Conservation (phyloP, 2,113 vertebrate genomes). For the Cebidichthys violaceus region DNA sequence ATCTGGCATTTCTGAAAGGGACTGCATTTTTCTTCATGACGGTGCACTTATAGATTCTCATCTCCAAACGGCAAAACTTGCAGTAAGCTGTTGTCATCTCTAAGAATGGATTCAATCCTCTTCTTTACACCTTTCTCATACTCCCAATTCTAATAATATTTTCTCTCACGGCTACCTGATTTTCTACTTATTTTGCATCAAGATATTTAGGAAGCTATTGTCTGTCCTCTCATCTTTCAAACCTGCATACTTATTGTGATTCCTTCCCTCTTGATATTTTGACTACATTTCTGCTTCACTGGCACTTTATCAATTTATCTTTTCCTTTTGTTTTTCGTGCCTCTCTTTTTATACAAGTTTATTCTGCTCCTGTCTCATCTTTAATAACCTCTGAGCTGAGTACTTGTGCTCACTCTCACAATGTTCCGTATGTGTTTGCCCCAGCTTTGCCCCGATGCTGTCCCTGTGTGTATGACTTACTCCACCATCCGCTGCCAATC, state of each 20-base stretch:
- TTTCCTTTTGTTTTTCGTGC: constrained; percentile 29
- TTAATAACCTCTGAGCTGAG: constrained; percentile 26
- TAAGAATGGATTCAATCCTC: constrained; percentile 7
- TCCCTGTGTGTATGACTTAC: background rate
- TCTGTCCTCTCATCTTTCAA: constrained; percentile 15
- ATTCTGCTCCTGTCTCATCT: constrained; percentile 7
- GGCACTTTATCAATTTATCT: background rate
- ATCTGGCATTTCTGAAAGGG: constrained; percentile 6
- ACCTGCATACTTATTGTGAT: background rate
- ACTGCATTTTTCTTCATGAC: background rate
- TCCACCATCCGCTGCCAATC: background rate
- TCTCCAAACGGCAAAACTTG: background rate
- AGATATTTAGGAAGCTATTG: constrained; percentile 19
- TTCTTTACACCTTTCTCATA: constrained; percentile 4
- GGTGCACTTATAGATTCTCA: constrained; percentile 18
- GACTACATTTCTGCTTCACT: constrained; percentile 16
- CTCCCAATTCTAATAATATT: background rate
- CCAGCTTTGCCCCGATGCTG: background rate
- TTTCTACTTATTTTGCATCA: constrained; percentile 23
- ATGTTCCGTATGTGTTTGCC: background rate
- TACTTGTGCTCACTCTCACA: background rate
- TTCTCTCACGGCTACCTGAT: background rate
- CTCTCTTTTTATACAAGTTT: background rate
- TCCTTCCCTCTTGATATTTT: constrained; percentile 1
- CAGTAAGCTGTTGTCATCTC: constrained; percentile 1